phyloP scores from a whole-genome alignment of 2,888 invertebrate genomes.

The Chouioia cunea region DNA sequence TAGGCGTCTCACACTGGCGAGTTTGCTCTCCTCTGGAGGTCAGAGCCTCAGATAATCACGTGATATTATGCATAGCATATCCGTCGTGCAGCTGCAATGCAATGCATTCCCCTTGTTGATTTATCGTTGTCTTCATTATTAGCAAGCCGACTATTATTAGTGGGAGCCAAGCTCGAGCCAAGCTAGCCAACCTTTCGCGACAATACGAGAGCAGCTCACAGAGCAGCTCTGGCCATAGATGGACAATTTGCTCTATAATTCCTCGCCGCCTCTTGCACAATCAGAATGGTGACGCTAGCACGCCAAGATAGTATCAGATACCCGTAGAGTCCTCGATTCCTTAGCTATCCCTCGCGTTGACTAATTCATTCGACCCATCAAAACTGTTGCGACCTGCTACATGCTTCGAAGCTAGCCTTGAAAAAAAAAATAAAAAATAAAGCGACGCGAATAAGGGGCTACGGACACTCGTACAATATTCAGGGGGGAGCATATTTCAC shows the following conservation, averaged over 20 bases:
- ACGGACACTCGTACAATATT: conserved; percentile 68
- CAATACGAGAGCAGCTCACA: conserved; percentile 9
- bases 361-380: too few species aligned
- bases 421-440: too few species aligned
- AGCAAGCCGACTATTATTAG: conserved; percentile 47
- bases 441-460: too few species aligned
- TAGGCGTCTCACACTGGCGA: background rate
- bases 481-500: conserved; percentile 67
- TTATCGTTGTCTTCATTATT: conserved; percentile 69
- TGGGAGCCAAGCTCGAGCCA: too few species aligned
- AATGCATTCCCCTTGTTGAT: conserved; percentile 68
- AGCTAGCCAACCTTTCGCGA: too few species aligned
- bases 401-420: too few species aligned
- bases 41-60: conserved; percentile 64
- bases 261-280: conserved; percentile 16
- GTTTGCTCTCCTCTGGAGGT: background rate
- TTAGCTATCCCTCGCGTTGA: too few species aligned
- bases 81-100: conserved; percentile 68
- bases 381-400: too few species aligned
- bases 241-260: conserved; percentile 63
- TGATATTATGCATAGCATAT: conserved; percentile 68
- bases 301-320: too few species aligned
- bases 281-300: too few species aligned
- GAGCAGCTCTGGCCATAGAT: conserved; percentile 59
- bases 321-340: too few species aligned